Percentiles rank a stretch among this genome's conserved stretches.
phyloP scores from a whole-genome alignment of 1,140 invertebrate species.

The Adelges cooleyi region DNA sequence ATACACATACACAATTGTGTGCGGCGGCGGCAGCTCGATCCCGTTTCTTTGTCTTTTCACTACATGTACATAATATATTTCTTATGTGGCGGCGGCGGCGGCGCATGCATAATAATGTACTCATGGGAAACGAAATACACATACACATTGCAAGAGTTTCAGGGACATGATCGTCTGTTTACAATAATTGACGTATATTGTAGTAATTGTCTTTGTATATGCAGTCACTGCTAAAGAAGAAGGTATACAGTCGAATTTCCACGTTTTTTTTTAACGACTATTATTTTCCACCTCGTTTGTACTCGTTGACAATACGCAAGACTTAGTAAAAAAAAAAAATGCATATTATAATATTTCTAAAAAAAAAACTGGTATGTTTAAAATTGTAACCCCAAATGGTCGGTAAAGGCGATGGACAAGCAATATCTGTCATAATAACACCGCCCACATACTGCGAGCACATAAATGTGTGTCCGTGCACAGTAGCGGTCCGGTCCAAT shows the following conservation, averaged over 20 bases:
- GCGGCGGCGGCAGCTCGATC: background rate
- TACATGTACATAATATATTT: background rate
- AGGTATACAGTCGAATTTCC: too few species aligned
- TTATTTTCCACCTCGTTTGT: too few species aligned
- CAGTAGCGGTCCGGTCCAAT: slow-evolving; percentile 24
- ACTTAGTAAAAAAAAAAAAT: too few species aligned
- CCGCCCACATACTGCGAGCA: slow-evolving; percentile 24
- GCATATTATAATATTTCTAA: too few species aligned
- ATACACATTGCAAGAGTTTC: background rate
- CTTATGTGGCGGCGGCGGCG: too few species aligned
- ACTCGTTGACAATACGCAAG: too few species aligned
- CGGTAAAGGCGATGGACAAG: slow-evolving; percentile 23
- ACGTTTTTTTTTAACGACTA: too few species aligned
- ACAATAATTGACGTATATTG: slow-evolving; percentile 19
- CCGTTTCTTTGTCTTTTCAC: background rate
- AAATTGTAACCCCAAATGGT: background rate
- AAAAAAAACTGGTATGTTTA: too few species aligned
- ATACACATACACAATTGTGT: background rate
- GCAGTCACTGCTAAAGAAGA: too few species aligned
- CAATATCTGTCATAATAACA: slow-evolving; percentile 27
- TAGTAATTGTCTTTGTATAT: background rate
- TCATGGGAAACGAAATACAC: slow-evolving; percentile 3
- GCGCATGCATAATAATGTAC: background rate
- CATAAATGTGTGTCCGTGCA: background rate
- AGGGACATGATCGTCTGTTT: background rate